Evolutionary conservation across 2,888 invertebrate species (phyloP), one percentile per base, ranked within the genome.

Genomic region (Ectropis crepuscularia): DNA sequence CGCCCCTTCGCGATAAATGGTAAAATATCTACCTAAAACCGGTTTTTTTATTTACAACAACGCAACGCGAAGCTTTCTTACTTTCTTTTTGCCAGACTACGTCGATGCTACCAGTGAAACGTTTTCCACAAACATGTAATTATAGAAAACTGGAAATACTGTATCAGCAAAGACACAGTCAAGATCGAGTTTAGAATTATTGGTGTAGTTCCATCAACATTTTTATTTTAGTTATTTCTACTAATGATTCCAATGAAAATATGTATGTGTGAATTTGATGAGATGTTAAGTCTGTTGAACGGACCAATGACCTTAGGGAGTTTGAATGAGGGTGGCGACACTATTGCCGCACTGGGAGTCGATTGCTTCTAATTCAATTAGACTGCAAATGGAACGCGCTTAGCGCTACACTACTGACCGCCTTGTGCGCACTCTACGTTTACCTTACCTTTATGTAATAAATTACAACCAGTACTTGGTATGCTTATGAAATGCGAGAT

Each of bases 341-440:
- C 68, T 66, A 74, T 73, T 75, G 77, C 74, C 73, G 74, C 69
- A 74, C 68, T 74, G 76, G 76, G 78, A 83, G 84, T 80, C 88
- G 85, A 87, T 89, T 88, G 89, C 82, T 82, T 81, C 85, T 92
- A 92, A 92, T 91, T 91, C 79, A 91, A 92, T 92, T 91, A 90
- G 79, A 71, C 74, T 81, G 82, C 86, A 88, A 89, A 85, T 89
- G 80, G 89, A 89, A 85, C 89, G 81, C 81, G 82, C 62, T 64
- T 63, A 66, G 71, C 74, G 71, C 72, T 70, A 71, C 67, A 71
- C 67, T 69, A 73, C 78, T 78, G 78, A 73, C 78, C 78, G 74
- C 75, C 74, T 77, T 76, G 73, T 76, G 78, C 71, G 61, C 64
- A 74, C 73, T 74, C 72, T 72, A 70, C 65, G 58, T 69, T 74